Evolutionary conservation across 2,888 invertebrate species (phyloP).

Genomic region (Mesorhabditis sp.): DNA sequence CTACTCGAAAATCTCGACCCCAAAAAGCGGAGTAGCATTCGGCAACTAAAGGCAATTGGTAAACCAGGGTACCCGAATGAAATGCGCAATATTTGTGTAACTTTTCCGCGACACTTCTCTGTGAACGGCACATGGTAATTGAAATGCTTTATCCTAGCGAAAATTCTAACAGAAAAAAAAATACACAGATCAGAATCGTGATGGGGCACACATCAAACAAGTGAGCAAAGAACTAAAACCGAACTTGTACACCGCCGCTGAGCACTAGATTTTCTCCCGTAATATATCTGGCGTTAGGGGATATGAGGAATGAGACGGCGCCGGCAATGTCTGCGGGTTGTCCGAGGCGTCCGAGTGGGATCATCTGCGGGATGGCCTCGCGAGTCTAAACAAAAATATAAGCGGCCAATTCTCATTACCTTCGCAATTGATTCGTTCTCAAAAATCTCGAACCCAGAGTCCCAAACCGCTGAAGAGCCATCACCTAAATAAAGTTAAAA

Average conservation of each 20-base stretch:
- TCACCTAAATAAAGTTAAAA: constrained; percentile 27
- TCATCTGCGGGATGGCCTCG: constrained; percentile 24
- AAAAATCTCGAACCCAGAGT: constrained; percentile 10
- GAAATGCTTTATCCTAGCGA: no score
- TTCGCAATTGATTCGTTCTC: neutral
- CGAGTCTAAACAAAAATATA: neutral
- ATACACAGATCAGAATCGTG: neutral
- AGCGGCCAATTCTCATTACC: neutral
- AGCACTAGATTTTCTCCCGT: constrained; percentile 47
- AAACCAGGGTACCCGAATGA: no score
- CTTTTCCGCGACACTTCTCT: no score
- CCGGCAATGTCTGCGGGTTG: constrained; percentile 36
- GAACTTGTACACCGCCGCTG: constrained; percentile 40
- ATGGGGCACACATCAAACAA: neutral
- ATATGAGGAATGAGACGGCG: constrained; percentile 43
- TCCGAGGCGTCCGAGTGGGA: constrained; percentile 45
- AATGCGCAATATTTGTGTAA: no score
- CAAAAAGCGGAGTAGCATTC: neutral
- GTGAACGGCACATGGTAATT: no score
- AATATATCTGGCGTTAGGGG: constrained; percentile 39
- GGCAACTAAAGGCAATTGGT: no score
- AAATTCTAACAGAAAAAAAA: neutral
- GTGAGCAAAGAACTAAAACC: neutral
- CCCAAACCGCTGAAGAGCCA: constrained; percentile 41
- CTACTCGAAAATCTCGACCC: neutral